A percentile compares a stretch with the other conserved stretches of the same genome.
Conservation (phyloP, 2,797 vertebrate species). For the Pteropus rufus region DNA sequence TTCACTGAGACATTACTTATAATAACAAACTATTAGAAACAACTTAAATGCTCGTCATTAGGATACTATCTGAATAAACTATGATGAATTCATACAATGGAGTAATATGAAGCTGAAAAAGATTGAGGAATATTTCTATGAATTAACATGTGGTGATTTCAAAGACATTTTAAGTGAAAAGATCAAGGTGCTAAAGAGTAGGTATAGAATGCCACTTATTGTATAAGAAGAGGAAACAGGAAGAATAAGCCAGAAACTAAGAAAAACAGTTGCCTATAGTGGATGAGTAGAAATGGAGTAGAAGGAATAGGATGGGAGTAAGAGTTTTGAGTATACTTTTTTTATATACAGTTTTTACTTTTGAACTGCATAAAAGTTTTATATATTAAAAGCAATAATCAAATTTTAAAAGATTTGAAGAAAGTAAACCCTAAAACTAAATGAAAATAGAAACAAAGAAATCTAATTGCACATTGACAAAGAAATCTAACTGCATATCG, state of each 20-base stretch:
- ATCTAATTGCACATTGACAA: background rate
- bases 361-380: background rate
- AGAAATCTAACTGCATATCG: background rate
- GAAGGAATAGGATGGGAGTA: background rate
- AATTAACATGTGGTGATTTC: background rate
- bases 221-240: background rate
- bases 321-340: background rate
- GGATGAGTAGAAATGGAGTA: background rate
- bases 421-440: background rate
- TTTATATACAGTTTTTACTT: background rate
- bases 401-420: background rate
- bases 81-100: background rate
- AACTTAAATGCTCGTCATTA: background rate
- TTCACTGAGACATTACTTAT: background rate
- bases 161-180: background rate
- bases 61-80: background rate
- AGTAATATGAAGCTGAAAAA: background rate
- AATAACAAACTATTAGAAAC: background rate
- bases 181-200: background rate
- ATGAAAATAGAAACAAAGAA: slow-evolving; percentile 18
- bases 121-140: background rate
- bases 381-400: background rate
- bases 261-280: background rate
- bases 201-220: background rate
- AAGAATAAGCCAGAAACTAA: background rate